Conservation (phyloP, 2,888 invertebrate species). For the Eudasyphora cyanicolor region DNA sequence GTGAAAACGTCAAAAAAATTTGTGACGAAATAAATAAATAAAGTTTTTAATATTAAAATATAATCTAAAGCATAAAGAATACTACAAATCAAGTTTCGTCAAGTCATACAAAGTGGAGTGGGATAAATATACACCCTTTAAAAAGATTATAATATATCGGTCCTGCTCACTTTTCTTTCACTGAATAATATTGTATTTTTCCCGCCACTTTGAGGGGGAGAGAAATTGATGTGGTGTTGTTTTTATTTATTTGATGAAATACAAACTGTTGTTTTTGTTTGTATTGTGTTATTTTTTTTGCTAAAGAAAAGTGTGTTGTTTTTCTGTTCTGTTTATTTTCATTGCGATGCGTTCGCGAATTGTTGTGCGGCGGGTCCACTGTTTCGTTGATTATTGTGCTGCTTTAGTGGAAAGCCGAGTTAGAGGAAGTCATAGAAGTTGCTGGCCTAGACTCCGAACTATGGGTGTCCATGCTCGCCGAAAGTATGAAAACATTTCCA, state of each 20-base stretch:
- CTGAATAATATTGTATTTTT: slow-evolving; percentile 53
- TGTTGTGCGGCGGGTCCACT: background rate
- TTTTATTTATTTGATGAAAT: slow-evolving; percentile 27
- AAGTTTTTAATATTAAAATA: too few relatives aligned
- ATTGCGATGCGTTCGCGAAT: background rate
- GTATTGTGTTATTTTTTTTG: background rate
- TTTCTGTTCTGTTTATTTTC: background rate
- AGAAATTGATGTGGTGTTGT: slow-evolving; percentile 23
- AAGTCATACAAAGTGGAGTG: slow-evolving; percentile 67
- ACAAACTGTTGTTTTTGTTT: slow-evolving; percentile 7
- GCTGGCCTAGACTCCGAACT: slow-evolving; percentile 95
- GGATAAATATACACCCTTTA: too few relatives aligned
- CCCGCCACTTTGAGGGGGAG: slow-evolving; percentile 56
- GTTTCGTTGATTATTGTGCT: slow-evolving; percentile 5
- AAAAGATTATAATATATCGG: too few relatives aligned
- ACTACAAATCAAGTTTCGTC: slow-evolving; percentile 71
- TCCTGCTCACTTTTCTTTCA: slow-evolving; percentile 22
- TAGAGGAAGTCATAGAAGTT: slow-evolving; percentile 96
- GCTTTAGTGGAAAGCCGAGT: slow-evolving; percentile 92
- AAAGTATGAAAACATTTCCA: slow-evolving; percentile 96
- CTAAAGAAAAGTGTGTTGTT: slow-evolving; percentile 8
- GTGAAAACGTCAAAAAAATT: too few relatives aligned
- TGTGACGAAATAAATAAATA: too few relatives aligned
- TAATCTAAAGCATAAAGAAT: too few relatives aligned
- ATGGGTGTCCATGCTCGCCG: slow-evolving; percentile 98